A percentile compares a stretch with the other conserved stretches of the same genome.
These are phyloP conservation scores for Dugesia japonica DNA, from an alignment of 2,888 invertebrate species.

Conservation along the genomic window DNA sequence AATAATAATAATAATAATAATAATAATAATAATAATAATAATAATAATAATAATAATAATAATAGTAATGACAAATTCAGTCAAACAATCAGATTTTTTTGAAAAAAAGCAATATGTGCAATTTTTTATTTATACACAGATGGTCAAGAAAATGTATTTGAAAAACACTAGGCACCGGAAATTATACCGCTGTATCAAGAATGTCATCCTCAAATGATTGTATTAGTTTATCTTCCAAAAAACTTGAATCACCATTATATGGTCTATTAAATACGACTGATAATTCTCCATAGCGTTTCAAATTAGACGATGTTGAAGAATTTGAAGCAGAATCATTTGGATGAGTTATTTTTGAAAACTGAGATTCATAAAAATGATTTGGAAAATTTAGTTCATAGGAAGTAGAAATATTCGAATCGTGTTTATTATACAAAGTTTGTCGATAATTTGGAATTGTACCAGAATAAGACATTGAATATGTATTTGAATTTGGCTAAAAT, in stretches of 20 bases:
- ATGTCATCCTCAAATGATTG: neutral
- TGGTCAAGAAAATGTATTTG: neutral
- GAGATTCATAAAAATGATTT: neutral
- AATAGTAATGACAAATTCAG: too few relatives aligned
- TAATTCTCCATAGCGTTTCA: neutral
- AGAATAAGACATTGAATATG: neutral
- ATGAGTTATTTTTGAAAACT: neutral
- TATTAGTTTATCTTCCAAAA: neutral
- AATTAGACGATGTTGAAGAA: neutral
- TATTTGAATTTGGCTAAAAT: neutral
- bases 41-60: too few relatives aligned
- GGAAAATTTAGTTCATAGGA: neutral
- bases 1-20: too few relatives aligned
- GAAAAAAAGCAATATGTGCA: neutral
- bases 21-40: too few relatives aligned
- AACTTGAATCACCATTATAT: neutral
- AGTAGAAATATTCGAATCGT: neutral
- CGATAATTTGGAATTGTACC: neutral
- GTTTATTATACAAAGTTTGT: neutral
- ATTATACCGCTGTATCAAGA: neutral
- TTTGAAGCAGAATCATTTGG: neutral
- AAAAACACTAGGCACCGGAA: neutral
- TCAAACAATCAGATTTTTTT: too few relatives aligned
- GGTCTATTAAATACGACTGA: neutral
- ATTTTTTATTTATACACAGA: neutral